Evolutionary conservation across 2,888 invertebrate genomes (phyloP).

Genomic region (Drosophila paranaensis): DNA sequence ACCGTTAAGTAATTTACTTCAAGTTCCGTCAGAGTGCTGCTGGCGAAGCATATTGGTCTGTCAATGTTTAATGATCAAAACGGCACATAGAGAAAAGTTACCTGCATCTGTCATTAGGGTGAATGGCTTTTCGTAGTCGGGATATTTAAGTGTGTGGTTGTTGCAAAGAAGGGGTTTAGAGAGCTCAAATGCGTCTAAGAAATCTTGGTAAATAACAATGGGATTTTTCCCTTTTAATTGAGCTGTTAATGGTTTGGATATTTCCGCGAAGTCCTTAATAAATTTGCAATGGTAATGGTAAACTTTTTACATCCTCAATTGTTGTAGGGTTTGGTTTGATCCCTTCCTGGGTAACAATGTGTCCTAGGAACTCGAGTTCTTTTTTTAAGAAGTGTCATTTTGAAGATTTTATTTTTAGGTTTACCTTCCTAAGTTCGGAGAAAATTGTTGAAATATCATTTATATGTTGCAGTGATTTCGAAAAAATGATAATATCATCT

Average conservation of each 20-base stretch:
- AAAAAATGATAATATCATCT: background rate
- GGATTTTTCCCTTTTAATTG: constrained; percentile 12
- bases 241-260: constrained; percentile 7
- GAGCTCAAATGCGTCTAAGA: background rate
- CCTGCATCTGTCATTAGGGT: constrained; percentile 9
- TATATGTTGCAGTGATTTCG: background rate
- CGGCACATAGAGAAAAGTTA: constrained; percentile 22
- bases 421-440: background rate
- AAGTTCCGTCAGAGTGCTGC: constrained; percentile 11
- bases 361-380: constrained; percentile 1
- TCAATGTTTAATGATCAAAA: background rate
- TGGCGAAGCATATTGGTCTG: constrained; percentile 14
- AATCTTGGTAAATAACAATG: background rate
- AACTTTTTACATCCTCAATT: background rate
- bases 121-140: constrained; percentile 8
- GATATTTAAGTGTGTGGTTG: constrained; percentile 5
- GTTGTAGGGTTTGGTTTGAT: constrained; percentile 6
- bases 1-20: constrained; percentile 19
- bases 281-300: constrained; percentile 3
- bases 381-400: constrained; percentile 5
- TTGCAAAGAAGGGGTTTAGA: constrained; percentile 7
- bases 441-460: background rate
- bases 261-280: constrained; percentile 13
- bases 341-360: background rate
- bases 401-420: background rate